Conservation (phyloP, 2,888 invertebrate genomes). For the Acronicta leporina region DNA sequence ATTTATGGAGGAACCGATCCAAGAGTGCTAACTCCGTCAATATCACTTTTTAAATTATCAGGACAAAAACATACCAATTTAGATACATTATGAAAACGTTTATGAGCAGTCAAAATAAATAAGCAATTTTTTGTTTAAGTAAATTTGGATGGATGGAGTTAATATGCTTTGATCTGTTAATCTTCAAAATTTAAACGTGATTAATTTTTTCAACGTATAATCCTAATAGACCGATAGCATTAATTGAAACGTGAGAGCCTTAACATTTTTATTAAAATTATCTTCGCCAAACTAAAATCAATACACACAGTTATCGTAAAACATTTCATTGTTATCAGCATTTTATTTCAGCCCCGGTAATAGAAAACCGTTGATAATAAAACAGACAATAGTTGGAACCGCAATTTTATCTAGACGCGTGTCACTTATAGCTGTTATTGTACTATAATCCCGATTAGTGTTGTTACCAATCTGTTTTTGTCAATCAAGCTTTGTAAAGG, state of each 20-base stretch:
- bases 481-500: conserved; percentile 23
- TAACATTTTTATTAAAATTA: conserved; percentile 23
- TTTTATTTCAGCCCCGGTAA: conserved; percentile 37
- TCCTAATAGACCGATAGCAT: neutral
- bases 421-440: conserved; percentile 33
- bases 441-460: conserved; percentile 22
- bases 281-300: conserved; percentile 30
- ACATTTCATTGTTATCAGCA: conserved; percentile 48
- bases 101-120: no score
- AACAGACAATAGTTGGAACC: conserved; percentile 23
- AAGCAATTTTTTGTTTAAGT: no score
- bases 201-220: no score
- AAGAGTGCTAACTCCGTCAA: no score
- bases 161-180: no score
- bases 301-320: conserved; percentile 31
- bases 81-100: no score
- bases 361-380: conserved; percentile 46
- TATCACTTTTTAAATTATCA: no score
- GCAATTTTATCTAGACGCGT: conserved; percentile 42
- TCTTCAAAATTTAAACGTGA: no score
- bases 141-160: no score
- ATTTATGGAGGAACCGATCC: no score
- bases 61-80: no score
- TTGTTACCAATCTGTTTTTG: conserved; percentile 34
- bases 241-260: conserved; percentile 3